Evolutionary conservation across 2,888 invertebrate genomes (phyloP), one percentile per base, ranked within the genome.

Genomic region (Xylota segnis): DNA sequence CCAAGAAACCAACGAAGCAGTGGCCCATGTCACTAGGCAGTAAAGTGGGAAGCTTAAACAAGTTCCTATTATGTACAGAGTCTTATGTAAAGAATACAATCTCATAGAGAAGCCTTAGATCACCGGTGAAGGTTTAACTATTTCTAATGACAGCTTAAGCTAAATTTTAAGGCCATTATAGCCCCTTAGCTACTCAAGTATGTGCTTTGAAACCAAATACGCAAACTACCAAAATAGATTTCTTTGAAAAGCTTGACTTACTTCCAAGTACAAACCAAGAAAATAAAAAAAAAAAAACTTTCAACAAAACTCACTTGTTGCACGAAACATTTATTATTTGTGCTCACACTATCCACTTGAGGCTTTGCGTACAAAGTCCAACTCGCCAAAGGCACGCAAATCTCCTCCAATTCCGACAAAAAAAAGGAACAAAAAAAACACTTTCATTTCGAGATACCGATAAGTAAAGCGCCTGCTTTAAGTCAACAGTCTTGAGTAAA

Each of bases 371-470:
- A 34, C 37, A 66, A 75, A 65, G 75, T 75, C 65, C 75, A 37
- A 7, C 4, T 2, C 27, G 40, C 59, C 40, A 23, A 40, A 27
- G 59, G 40, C 59, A 45, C 40, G 43, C 61, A 61, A 61, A 43
- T 61, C 61, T 61, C 43, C 61, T 37, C 37, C 37, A 37, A 37
- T 10, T 43, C 2, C 10, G 37, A 18, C 59, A 12, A 50, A 45
- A 23, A 58, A 66, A 56, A 47, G 52, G 43, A 68, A 54, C 18
- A 34, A 23, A 23, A 23, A 63, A 78, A 78, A 78, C 78, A 71
- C 78, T 78, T 78, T 78, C 70, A 70, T 78, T 78, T 78, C 70
- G 34, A 63, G 70, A 71, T 32, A 63, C 23, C 78, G 61, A 78
- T 61, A 78, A 76, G n/a, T n/a, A n/a, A n/a, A n/a, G 76, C 76